A percentile compares a stretch with the other conserved stretches of the same genome.
These are phyloP conservation scores for Garrulus glandarius DNA, from an alignment of 2,797 vertebrate genomes.

Conservation along the genomic window DNA sequence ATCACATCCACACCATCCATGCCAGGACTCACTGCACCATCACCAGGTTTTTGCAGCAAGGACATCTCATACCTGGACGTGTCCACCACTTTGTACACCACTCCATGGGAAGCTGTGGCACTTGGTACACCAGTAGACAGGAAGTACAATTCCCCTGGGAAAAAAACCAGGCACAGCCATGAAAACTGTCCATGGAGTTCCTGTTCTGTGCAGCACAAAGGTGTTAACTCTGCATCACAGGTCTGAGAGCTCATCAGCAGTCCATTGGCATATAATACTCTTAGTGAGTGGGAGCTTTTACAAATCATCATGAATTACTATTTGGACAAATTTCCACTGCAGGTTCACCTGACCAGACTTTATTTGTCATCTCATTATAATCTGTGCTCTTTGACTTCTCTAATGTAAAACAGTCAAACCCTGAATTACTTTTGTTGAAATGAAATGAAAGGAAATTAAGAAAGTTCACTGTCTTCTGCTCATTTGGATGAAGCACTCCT, in stretches of 20 bases:
- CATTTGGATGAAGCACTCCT: background rate
- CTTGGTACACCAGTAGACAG: conserved; percentile 89
- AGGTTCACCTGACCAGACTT: background rate
- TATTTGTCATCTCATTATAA: background rate
- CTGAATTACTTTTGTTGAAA: background rate
- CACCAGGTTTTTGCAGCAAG: background rate
- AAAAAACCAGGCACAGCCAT: background rate
- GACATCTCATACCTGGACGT: conserved; percentile 84
- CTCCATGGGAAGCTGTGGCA: conserved; percentile 83
- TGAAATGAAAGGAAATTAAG: background rate
- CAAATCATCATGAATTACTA: background rate
- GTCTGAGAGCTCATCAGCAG: background rate
- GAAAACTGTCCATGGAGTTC: background rate
- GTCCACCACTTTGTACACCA: conserved; percentile 92
- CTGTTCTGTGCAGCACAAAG: background rate
- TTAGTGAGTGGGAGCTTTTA: background rate
- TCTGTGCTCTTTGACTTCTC: background rate
- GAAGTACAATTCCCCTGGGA: conserved; percentile 92
- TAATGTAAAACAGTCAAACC: background rate
- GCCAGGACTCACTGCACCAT: background rate
- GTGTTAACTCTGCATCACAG: background rate
- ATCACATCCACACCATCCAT: background rate
- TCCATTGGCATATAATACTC: background rate
- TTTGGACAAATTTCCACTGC: background rate
- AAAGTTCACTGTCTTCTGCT: background rate